phyloP scores from a whole-genome alignment of 2,888 invertebrate genomes.

The Callyntrura sp. region DNA sequence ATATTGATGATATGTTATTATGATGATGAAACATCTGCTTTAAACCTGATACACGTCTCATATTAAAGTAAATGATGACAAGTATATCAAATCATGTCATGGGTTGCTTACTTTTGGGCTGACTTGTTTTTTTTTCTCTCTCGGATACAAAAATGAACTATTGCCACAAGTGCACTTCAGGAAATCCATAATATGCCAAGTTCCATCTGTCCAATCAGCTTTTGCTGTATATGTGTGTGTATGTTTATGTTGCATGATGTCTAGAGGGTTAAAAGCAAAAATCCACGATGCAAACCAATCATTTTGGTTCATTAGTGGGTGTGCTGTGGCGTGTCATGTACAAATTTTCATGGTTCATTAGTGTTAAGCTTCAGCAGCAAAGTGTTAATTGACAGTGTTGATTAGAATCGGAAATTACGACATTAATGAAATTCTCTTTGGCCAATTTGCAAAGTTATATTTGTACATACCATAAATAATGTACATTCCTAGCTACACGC shows the following conservation, averaged over 20 bases:
- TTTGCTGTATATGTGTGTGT: background rate
- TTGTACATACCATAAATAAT: conserved; percentile 29
- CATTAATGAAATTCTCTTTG: conserved; percentile 63
- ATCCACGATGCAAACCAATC: conserved; percentile 49
- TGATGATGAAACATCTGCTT: conserved; percentile 29
- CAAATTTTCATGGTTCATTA: conserved; percentile 71
- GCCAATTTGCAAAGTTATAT: conserved; percentile 34
- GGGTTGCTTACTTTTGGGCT: conserved; percentile 4
- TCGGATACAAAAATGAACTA: background rate
- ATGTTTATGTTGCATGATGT: conserved; percentile 26
- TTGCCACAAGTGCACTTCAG: too few relatives aligned
- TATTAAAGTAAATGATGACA: conserved; percentile 35
- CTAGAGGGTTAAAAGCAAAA: conserved; percentile 18
- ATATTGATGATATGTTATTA: background rate
- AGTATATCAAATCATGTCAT: conserved; percentile 24
- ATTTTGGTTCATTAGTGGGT: conserved; percentile 73
- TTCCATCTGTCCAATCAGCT: background rate
- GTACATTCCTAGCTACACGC: too few relatives aligned
- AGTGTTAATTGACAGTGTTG: conserved; percentile 72
- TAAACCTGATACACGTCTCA: conserved; percentile 8
- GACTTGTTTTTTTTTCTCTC: background rate
- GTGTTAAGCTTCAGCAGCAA: conserved; percentile 53
- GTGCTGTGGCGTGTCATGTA: conserved; percentile 63
- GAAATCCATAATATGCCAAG: conserved; percentile 19
- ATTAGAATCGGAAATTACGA: conserved; percentile 71